phyloP scores from a whole-genome alignment of 1,140 invertebrate genomes.

The Ostrea edulis region DNA sequence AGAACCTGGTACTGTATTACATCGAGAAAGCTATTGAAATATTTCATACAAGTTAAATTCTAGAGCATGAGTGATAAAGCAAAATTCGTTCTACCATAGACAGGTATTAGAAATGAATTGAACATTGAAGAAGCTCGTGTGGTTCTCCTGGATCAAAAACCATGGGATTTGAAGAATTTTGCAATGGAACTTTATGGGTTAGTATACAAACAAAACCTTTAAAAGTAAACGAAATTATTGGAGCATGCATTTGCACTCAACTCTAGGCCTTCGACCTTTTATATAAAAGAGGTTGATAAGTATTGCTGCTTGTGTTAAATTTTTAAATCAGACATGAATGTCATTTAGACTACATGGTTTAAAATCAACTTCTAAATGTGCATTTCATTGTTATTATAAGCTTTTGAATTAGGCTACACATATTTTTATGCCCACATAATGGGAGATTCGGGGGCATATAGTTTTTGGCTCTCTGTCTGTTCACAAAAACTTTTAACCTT shows the following conservation, averaged over 20 bases:
- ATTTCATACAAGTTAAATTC: not conserved
- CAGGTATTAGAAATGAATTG: not conserved
- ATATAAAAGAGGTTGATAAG: too few relatives aligned
- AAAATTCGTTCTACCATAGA: not conserved
- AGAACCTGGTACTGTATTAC: not conserved
- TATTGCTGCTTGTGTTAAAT: too few relatives aligned
- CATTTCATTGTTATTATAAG: too few relatives aligned
- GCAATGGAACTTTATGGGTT: conserved; percentile 48
- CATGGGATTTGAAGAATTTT: conserved; percentile 43
- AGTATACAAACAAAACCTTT: not conserved
- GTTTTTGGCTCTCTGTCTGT: too few relatives aligned
- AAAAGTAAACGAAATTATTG: not conserved
- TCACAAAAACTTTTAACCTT: too few relatives aligned
- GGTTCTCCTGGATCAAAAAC: not conserved
- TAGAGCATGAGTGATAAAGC: not conserved
- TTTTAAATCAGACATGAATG: too few relatives aligned
- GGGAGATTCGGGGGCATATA: too few relatives aligned
- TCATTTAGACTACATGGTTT: too few relatives aligned
- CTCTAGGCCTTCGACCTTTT: too few relatives aligned
- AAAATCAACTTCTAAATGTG: too few relatives aligned
- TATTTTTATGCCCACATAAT: too few relatives aligned
- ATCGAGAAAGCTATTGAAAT: not conserved
- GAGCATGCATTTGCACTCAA: conserved; percentile 12
- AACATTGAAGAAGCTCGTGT: not conserved
- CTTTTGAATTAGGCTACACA: too few relatives aligned